phyloP scores from a whole-genome alignment of 2,113 vertebrate genomes.

The Psammodynastes pulverulentus region DNA sequence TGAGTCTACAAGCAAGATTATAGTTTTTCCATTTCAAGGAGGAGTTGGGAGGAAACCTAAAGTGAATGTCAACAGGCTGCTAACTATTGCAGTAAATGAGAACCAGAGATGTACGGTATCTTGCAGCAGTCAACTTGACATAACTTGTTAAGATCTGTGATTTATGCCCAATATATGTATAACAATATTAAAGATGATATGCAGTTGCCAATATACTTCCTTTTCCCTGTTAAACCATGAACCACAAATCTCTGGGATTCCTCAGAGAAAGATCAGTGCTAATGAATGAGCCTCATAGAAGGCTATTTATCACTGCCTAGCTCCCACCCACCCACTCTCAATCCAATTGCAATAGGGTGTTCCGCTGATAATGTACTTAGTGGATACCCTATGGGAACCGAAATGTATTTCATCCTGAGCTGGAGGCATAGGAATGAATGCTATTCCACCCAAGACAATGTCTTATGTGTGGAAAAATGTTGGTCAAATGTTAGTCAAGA shows the following conservation, averaged over 20 bases:
- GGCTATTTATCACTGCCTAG: background rate
- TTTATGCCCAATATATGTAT: background rate
- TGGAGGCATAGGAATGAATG: background rate
- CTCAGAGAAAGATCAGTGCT: background rate
- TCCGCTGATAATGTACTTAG: background rate
- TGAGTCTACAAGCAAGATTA: background rate
- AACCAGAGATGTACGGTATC: background rate
- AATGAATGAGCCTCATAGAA: background rate
- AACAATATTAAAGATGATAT: background rate
- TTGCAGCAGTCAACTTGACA: background rate
- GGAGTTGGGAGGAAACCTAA: background rate
- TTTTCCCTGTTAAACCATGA: background rate
- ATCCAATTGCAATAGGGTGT: background rate
- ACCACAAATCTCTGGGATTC: background rate
- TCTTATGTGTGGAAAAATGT: background rate
- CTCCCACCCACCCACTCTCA: background rate
- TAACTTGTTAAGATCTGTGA: background rate
- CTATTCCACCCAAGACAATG: background rate
- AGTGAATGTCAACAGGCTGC: constrained; percentile 8
- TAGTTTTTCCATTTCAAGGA: background rate
- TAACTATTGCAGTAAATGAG: constrained; percentile 2
- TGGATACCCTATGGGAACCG: background rate
- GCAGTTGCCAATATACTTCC: background rate
- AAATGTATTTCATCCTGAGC: background rate
- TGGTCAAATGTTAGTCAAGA: background rate